These are phyloP conservation scores for Micronycteris hirsuta DNA, from an alignment of 2,113 vertebrate genomes.

Conservation along the genomic window DNA sequence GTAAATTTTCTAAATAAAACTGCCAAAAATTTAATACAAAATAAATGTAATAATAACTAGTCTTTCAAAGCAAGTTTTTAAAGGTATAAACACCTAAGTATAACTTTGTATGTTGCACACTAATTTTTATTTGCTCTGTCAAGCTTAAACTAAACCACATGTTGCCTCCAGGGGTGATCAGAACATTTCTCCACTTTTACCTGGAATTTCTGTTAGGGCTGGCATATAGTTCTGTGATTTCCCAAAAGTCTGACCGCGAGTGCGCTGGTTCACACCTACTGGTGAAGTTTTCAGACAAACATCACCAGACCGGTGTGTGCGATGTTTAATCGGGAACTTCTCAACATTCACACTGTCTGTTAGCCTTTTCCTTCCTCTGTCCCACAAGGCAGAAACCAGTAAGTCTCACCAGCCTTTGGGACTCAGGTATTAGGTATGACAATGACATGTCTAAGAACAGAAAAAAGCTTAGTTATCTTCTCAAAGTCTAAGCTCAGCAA, in stretches of 20 bases:
- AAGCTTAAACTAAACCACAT: background rate
- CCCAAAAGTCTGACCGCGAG: background rate
- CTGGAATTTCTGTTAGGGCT: background rate
- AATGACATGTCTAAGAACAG: background rate
- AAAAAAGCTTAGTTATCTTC: background rate
- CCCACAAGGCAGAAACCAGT: background rate
- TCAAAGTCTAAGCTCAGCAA: background rate
- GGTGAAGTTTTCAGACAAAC: background rate
- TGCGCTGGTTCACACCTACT: background rate
- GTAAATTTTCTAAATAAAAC: background rate
- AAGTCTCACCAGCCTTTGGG: background rate
- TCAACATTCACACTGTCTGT: background rate
- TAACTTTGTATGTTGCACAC: background rate
- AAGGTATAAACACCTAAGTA: background rate
- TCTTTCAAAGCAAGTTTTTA: background rate
- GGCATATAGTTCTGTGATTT: background rate
- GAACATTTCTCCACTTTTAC: background rate
- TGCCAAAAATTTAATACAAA: background rate
- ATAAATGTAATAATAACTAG: background rate
- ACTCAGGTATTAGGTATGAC: background rate
- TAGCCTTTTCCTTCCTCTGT: background rate
- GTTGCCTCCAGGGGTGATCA: background rate
- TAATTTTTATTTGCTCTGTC: background rate
- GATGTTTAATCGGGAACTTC: background rate
- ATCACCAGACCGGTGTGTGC: background rate